These are phyloP conservation scores for Hemiscyllium ocellatum DNA, from an alignment of 2,113 vertebrate genomes.

Conservation along the genomic window DNA sequence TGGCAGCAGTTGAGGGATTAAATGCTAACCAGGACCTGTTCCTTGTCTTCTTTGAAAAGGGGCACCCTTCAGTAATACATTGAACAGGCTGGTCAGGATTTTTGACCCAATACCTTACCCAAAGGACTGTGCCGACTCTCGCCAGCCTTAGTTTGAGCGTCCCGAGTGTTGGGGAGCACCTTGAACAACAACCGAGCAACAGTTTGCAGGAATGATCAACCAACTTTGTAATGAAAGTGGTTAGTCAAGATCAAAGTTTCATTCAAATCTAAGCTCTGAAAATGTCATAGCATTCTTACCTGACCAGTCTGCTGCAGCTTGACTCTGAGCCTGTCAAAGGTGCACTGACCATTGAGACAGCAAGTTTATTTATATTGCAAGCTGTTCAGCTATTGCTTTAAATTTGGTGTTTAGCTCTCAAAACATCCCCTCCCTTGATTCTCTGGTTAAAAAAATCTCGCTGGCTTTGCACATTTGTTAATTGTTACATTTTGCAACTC, in stretches of 20 bases:
- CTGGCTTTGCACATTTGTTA: conserved; percentile 50
- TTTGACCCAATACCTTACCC: neutral
- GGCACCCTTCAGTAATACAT: neutral
- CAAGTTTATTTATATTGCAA: conserved; percentile 22
- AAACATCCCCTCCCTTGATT: neutral
- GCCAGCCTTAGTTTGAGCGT: neutral
- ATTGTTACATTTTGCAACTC: neutral
- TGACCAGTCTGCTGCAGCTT: conserved; percentile 10
- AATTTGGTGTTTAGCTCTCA: neutral
- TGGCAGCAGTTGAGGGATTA: neutral
- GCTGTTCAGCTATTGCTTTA: neutral
- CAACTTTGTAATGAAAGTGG: neutral
- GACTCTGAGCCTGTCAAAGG: neutral
- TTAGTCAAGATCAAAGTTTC: neutral
- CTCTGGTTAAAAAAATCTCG: conserved; percentile 45
- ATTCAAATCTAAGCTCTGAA: neutral
- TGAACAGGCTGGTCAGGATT: neutral
- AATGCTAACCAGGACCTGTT: neutral
- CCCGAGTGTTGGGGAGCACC: neutral
- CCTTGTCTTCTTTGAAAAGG: neutral
- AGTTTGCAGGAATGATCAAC: neutral
- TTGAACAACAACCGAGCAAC: neutral
- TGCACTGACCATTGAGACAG: neutral
- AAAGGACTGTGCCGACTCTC: neutral
- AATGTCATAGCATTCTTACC: neutral